Evolutionary conservation across 2,888 invertebrate genomes (phyloP).

Genomic region (Plebejus melissa): DNA sequence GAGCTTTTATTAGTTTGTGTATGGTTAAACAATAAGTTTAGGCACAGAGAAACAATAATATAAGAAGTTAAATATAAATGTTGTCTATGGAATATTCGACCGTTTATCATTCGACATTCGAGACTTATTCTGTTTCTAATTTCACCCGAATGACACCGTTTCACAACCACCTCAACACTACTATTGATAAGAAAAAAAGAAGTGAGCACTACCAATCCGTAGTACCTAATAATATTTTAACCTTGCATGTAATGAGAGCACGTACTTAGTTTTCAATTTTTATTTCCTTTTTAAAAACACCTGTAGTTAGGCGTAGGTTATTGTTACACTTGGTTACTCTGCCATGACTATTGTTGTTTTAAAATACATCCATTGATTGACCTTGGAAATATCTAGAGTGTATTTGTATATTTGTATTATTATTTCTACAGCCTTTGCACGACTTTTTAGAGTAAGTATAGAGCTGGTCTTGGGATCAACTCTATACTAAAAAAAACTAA

Average conservation of each 20-base stretch:
- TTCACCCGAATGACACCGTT: constrained; percentile 21
- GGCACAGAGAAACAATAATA: too few relatives aligned
- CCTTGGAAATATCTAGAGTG: constrained; percentile 35
- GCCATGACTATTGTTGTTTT: constrained; percentile 43
- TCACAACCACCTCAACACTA: constrained; percentile 35
- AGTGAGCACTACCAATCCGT: constrained; percentile 52
- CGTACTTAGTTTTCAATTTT: constrained; percentile 44
- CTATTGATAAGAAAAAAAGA: constrained; percentile 28
- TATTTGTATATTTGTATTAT: too few relatives aligned
- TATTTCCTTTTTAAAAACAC: constrained; percentile 42
- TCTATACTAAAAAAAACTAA: too few relatives aligned
- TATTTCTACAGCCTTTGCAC: too few relatives aligned
- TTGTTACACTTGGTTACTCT: constrained; percentile 46
- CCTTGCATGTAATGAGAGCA: not conserved
- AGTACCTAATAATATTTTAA: constrained; percentile 43
- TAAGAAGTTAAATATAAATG: too few relatives aligned
- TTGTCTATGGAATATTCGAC: too few relatives aligned
- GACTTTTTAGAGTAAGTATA: too few relatives aligned
- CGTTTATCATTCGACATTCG: too few relatives aligned
- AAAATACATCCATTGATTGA: constrained; percentile 31
- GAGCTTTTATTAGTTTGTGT: too few relatives aligned
- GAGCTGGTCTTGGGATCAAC: too few relatives aligned
- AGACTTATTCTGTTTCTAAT: too few relatives aligned
- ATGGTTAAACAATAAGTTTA: too few relatives aligned
- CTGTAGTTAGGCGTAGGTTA: constrained; percentile 44